Percentiles rank a stretch among this genome's conserved stretches.
phyloP scores from a whole-genome alignment of 1,140 invertebrate species.

The Gryon sp. region DNA sequence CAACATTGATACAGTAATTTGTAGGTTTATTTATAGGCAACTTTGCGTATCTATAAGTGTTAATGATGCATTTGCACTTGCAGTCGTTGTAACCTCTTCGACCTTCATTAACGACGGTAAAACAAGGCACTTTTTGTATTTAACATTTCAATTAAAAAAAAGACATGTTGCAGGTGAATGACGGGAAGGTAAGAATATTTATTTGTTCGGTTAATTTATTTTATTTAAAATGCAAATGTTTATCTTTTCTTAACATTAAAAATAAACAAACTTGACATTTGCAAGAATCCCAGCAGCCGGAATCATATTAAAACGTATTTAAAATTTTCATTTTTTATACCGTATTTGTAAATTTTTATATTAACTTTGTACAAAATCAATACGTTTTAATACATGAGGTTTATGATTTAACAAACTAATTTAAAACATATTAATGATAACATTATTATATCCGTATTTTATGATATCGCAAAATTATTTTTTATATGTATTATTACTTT shows the following conservation, averaged over 20 bases:
- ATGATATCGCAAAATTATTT: no score
- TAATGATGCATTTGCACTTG: conserved; percentile 10
- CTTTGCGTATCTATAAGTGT: conserved; percentile 21
- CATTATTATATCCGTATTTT: no score
- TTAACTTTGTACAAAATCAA: no score
- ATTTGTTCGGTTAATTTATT: not conserved
- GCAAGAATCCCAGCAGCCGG: no score
- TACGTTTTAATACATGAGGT: no score
- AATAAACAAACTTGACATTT: no score
- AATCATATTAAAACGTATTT: no score
- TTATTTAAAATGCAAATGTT: not conserved
- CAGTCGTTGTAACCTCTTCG: conserved; percentile 27
- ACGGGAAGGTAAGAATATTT: conserved; percentile 23
- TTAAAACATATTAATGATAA: no score
- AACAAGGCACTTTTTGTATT: not conserved
- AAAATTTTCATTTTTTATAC: no score
- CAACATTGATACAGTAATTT: conserved; percentile 43
- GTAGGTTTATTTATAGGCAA: conserved; percentile 47
- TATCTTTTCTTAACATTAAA: not conserved
- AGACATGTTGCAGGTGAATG: conserved; percentile 35
- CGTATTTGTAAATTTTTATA: no score
- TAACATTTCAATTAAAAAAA: not conserved
- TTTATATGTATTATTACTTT: no score
- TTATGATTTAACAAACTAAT: no score
- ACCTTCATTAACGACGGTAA: conserved; percentile 15